These are phyloP conservation scores for Cephonodes hylas DNA, from an alignment of 2,888 invertebrate species.

Conservation along the genomic window DNA sequence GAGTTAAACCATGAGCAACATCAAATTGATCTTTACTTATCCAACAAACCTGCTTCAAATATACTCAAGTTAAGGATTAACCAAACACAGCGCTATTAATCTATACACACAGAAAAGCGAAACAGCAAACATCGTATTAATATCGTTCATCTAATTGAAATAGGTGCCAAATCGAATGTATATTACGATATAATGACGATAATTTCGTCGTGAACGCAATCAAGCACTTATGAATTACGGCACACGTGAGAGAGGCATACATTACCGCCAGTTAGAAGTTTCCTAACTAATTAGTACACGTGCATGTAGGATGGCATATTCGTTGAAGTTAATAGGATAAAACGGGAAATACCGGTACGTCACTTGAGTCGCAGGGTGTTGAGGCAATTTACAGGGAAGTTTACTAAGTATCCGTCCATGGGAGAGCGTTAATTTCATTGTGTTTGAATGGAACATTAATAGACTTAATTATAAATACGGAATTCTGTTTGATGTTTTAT, in stretches of 20 bases:
- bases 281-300: slow-evolving; percentile 46
- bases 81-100: not conserved
- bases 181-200: slow-evolving; percentile 3
- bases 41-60: no score
- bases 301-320: slow-evolving; percentile 24
- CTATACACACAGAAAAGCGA: not conserved
- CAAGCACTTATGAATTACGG: not conserved
- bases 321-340: not conserved
- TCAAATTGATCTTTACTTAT: no score
- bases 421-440: no score
- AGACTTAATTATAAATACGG: no score
- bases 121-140: not conserved
- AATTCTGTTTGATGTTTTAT: no score
- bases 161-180: slow-evolving; percentile 10
- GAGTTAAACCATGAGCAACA: no score
- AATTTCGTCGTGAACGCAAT: not conserved
- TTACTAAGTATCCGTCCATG: no score
- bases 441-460: no score
- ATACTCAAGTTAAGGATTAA: no score
- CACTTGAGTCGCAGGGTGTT: no score
- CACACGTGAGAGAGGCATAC: slow-evolving; percentile 11
- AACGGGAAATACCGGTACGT: not conserved
- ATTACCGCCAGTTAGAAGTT: slow-evolving; percentile 48
- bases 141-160: not conserved
- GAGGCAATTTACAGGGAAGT: no score